These are phyloP conservation scores for Plectus sambesii DNA, from an alignment of 1,140 invertebrate species.

Conservation along the genomic window DNA sequence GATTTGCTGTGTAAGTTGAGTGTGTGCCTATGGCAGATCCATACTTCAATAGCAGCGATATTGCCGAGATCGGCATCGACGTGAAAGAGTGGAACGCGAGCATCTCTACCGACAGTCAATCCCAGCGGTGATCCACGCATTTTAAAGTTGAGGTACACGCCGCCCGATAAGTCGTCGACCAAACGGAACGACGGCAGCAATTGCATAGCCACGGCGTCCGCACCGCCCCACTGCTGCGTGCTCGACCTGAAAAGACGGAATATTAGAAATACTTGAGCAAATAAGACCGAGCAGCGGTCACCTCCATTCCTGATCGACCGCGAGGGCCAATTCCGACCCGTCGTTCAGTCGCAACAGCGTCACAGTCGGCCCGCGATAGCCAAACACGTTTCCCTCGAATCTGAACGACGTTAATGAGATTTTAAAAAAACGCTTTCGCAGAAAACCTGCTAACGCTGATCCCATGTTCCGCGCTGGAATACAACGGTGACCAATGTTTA, in stretches of 20 bases:
- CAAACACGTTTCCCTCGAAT: conserved; percentile 22
- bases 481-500: conserved; percentile 21
- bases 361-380: conserved; percentile 23
- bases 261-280: neutral
- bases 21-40: neutral
- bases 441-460: conserved; percentile 20
- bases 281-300: neutral
- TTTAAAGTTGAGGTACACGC: conserved; percentile 24
- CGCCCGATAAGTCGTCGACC: conserved; percentile 5
- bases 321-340: conserved; percentile 8
- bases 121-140: conserved; percentile 14
- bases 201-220: conserved; percentile 10
- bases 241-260: conserved; percentile 12
- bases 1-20: neutral
- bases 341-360: conserved; percentile 19
- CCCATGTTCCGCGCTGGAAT: conserved; percentile 16
- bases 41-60: conserved; percentile 19
- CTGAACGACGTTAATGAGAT: too few relatives aligned
- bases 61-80: conserved; percentile 21
- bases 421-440: too few relatives aligned
- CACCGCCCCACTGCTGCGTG: conserved; percentile 18
- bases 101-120: conserved; percentile 11
- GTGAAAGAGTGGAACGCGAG: conserved; percentile 5
- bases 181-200: conserved; percentile 6
- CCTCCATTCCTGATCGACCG: conserved; percentile 25